phyloP scores from a whole-genome alignment of 2,888 invertebrate genomes.

The Fragum sueziense region DNA sequence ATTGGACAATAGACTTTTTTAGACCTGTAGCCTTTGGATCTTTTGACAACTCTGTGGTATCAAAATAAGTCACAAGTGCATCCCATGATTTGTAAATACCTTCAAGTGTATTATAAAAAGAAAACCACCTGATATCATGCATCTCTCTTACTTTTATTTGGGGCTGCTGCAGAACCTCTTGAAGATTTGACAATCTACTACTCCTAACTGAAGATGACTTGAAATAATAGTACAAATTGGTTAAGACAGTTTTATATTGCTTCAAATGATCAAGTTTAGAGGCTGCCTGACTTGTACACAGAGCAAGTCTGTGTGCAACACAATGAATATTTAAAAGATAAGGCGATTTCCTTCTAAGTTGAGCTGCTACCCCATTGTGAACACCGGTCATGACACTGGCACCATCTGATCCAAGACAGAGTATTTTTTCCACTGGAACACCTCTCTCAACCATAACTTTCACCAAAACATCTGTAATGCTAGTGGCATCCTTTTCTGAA shows the following conservation, averaged over 20 bases:
- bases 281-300: constrained; percentile 41
- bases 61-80: constrained; percentile 36
- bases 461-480: constrained; percentile 5
- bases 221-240: constrained; percentile 33
- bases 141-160: constrained; percentile 35
- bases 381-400: constrained; percentile 39
- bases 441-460: constrained; percentile 1
- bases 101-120: constrained; percentile 39
- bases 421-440: constrained; percentile 16
- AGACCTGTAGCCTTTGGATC: constrained; percentile 32
- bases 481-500: constrained; percentile 14
- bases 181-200: constrained; percentile 20
- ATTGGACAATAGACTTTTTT: constrained; percentile 15
- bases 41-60: constrained; percentile 15
- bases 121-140: constrained; percentile 42
- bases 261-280: constrained; percentile 21
- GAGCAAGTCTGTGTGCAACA: constrained; percentile 23
- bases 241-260: constrained; percentile 28
- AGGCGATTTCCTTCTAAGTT: constrained; percentile 13
- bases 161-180: constrained; percentile 30
- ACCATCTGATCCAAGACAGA: constrained; percentile 36
- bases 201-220: constrained; percentile 28
- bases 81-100: constrained; percentile 32
- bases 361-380: constrained; percentile 29
- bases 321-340: constrained; percentile 30